Evolutionary conservation across 2,888 invertebrate species (phyloP).

Genomic region (Empis livida): DNA sequence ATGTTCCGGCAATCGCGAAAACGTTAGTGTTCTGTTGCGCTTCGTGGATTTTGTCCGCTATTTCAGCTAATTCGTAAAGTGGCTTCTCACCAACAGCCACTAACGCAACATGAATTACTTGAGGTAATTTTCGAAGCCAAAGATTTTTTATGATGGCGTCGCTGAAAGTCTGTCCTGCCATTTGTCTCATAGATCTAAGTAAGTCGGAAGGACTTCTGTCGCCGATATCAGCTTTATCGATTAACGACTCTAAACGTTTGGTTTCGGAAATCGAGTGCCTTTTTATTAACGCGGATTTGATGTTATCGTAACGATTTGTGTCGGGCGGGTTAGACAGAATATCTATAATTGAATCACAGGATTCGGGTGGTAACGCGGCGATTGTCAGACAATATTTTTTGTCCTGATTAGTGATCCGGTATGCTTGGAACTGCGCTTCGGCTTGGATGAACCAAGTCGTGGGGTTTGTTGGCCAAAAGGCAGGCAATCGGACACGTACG

Average conservation of each 20-base stretch:
- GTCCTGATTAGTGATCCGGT: too few relatives aligned
- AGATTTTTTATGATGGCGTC: too few relatives aligned
- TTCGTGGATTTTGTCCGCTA: background rate
- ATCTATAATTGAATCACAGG: too few relatives aligned
- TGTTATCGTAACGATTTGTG: background rate
- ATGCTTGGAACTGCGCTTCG: too few relatives aligned
- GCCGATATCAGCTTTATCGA: background rate
- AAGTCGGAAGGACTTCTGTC: background rate
- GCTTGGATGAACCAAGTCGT: too few relatives aligned
- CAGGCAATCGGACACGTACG: too few relatives aligned
- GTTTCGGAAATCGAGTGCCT: background rate
- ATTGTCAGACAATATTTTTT: too few relatives aligned
- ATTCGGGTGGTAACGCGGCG: too few relatives aligned
- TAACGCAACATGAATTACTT: background rate
- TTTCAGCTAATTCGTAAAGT: background rate
- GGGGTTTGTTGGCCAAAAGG: too few relatives aligned
- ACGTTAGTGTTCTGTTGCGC: background rate
- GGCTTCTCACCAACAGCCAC: background rate
- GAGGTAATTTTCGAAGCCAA: too few relatives aligned
- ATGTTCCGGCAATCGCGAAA: background rate
- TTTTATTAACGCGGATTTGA: background rate
- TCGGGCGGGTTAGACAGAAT: background rate
- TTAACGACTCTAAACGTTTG: background rate
- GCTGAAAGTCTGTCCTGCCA: background rate
- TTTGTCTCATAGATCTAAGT: background rate